A percentile compares a stretch with the other conserved stretches of the same genome.
phyloP scores from a whole-genome alignment of 2,797 vertebrate species.

The Petrocephalus schoutedeni region DNA sequence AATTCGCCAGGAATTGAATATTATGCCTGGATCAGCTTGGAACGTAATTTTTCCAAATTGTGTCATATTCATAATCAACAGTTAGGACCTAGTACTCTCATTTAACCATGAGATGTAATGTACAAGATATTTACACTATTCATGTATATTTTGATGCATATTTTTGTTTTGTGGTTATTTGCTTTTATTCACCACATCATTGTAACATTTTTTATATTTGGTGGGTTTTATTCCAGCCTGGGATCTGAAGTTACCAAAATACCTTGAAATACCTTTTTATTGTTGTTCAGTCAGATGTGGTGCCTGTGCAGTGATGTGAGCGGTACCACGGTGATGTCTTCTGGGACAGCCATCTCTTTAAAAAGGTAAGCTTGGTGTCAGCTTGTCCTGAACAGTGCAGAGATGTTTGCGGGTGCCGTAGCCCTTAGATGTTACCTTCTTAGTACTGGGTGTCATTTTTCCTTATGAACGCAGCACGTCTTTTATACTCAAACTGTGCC shows the following conservation, averaged over 20 bases:
- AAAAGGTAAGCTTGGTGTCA: background rate
- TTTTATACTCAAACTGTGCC: background rate
- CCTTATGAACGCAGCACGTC: background rate
- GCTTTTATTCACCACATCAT: background rate
- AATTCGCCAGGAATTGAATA: too few relatives aligned
- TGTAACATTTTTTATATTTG: background rate
- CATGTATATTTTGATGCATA: background rate
- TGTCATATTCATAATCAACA: too few relatives aligned
- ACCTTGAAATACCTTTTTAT: background rate
- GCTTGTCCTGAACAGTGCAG: background rate
- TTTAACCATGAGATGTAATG: too few relatives aligned
- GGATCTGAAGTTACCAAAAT: background rate
- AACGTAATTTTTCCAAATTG: too few relatives aligned
- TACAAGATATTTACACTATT: too few relatives aligned
- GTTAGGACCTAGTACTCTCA: too few relatives aligned
- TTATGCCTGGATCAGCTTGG: too few relatives aligned
- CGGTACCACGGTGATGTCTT: background rate
- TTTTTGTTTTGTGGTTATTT: background rate
- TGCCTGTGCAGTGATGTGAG: background rate
- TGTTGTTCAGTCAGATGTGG: background rate
- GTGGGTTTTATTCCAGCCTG: background rate
- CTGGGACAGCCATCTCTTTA: background rate
- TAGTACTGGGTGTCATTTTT: background rate
- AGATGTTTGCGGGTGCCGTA: background rate
- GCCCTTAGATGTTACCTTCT: background rate